Evolutionary conservation across 2,113 vertebrate genomes (phyloP), one percentile per base, ranked within the genome.

Genomic region (Uria aalge): DNA sequence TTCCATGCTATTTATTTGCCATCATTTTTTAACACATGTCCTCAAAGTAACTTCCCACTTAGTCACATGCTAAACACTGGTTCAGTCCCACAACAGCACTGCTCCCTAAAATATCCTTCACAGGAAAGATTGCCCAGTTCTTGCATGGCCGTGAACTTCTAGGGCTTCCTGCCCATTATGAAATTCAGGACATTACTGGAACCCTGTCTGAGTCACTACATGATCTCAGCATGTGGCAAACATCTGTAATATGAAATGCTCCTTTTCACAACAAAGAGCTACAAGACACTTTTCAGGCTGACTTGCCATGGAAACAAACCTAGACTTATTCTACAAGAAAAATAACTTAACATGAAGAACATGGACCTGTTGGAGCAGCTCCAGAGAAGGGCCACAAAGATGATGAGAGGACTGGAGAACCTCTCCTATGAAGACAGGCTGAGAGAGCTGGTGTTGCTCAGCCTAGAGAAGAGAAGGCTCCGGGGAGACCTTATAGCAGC

Each of bases 1-100:
- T 88, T 91, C 30, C 57, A 66, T 8, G 32, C 78, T 78, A 55
- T 83, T 90, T 91, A 52, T 93, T 90, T 88, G 19, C 36, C 81
- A 71, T 81, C 32, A 21, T 68, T 88, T 95, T 86, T 87, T 68
- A 81, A 50, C 41, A 30, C 32, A 67, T 23, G 13, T 94, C 40
- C 30, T 88, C 34, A 23, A 47, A 87, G 60, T 56, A 85, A 52
- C 21, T 74, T 90, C 57, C 47, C 22, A 30, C 17, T 91, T 94
- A 55, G 45, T 84, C 19, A 59, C 29, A 38, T 40, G 29, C 34
- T 75, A 64, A 59, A 77, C 32, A 36, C 17, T 36, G 21, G 15
- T 91, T 72, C 41, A 63, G 29, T 59, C n/a, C 40, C 66, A 59
- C 53, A 75, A 75, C 78, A 72, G 1, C 56, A 50, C 38, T 57